phyloP scores from a whole-genome alignment of 1,140 invertebrate genomes.

The Helicoverpa armigera region DNA sequence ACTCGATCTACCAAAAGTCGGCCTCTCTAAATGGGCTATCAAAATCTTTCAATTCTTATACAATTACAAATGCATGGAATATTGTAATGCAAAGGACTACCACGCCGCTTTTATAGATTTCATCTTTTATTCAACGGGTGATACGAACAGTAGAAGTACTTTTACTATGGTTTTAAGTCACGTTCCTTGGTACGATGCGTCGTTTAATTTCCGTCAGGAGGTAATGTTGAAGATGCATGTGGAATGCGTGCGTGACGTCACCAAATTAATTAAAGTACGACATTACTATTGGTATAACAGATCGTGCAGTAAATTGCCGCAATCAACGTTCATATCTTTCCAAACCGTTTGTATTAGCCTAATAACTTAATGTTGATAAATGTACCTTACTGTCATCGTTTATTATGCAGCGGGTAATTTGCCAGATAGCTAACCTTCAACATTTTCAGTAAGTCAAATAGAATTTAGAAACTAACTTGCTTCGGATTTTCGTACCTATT shows the following conservation, averaged over 20 bases:
- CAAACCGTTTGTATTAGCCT: conserved; percentile 11
- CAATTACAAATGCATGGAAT: conserved; percentile 11
- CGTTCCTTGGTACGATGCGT: conserved; percentile 2
- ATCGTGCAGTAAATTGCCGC: conserved; percentile 22
- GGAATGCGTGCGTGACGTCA: conserved; percentile 8
- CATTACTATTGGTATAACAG: conserved; percentile 4
- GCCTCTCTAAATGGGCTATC: not conserved
- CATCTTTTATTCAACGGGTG: conserved; percentile 31
- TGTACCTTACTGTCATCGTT: conserved; percentile 17
- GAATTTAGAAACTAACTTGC: conserved; percentile 9
- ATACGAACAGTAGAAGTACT: not conserved
- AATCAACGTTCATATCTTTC: conserved; percentile 23
- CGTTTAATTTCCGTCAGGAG: conserved; percentile 8
- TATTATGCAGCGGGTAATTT: conserved; percentile 24
- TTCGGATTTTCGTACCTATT: conserved; percentile 5
- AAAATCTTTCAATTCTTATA: not conserved
- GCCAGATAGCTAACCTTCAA: conserved; percentile 8
- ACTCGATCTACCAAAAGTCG: not conserved
- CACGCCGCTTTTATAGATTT: conserved; percentile 17
- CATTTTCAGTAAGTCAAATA: conserved; percentile 19
- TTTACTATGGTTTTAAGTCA: conserved; percentile 32
- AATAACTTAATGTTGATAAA: conserved; percentile 40
- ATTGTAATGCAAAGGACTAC: conserved; percentile 11
- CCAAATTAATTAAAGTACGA: not conserved
- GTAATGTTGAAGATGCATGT: conserved; percentile 19